Base-by-base conservation (phyloP, 2,888 invertebrate species). In the Carpatolechia fugitivella region DNA sequence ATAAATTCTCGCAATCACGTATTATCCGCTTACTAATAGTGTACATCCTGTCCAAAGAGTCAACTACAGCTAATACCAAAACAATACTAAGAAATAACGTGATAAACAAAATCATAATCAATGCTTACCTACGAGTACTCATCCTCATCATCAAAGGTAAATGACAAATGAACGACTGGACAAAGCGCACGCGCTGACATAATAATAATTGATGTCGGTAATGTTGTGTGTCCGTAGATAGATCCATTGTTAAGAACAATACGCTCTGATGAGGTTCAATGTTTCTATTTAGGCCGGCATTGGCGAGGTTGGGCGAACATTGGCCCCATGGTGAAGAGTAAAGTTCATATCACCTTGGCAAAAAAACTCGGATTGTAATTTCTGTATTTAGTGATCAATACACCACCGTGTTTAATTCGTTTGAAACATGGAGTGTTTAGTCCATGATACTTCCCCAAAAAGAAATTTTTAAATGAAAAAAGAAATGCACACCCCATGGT, bases 191-290 rank as follows among this genome's bases (percentile, higher is more conserved):
- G 35, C 49, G 31, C 31, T 49, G 51, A 51, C 51, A 40, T 51
- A 51, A 40, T 29, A 50, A 40, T 51, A 51, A 51, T 51, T 51
- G 51, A 51, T 51, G 33, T 36, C 20, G 20, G 49, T 49, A 13
- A 44, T 49, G 35, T 35, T 49, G 38, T 33, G 48, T 6, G 33
- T 40, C 29, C 51, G 48, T 36, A 31, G 33, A 40, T 51, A 38
- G 38, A 35, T 13, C 52, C 38, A 55, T 55, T 55, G 55, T 57
- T 49, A 44, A 41, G 55, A 57, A 57, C 57, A 57, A 57, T 57
- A 41, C 41, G 6, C 14, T 11, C 11, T 55, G 55, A 57, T 57
- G 55, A 57, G 49, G 47, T 49, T 35, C 44, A 57, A 49, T 52
- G 49, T 55, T 41, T 20, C 24, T 35, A 24, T 44, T 11, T 44